phyloP scores from a whole-genome alignment of 2,797 vertebrate species.

The Ctenopoma kingsleyae region DNA sequence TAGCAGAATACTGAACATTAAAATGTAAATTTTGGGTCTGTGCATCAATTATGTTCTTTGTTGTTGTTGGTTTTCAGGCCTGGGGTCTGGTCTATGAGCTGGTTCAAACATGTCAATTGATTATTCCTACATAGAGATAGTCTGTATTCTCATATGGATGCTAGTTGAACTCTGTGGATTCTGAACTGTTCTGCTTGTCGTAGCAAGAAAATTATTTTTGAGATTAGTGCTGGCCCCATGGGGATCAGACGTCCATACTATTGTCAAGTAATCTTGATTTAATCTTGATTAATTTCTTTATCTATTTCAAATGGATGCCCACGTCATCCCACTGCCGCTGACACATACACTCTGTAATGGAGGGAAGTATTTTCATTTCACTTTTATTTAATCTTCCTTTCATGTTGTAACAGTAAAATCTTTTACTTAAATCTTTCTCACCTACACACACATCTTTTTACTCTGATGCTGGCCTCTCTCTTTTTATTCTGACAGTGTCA shows the following conservation, averaged over 20 bases:
- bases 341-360: slow-evolving; percentile 7
- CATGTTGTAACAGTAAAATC: slow-evolving; percentile 18
- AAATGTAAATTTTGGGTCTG: not conserved
- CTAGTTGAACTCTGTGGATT: not conserved
- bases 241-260: not conserved
- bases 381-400: slow-evolving; percentile 38
- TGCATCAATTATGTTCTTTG: not conserved
- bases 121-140: not conserved
- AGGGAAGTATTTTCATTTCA: not conserved
- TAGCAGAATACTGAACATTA: slow-evolving; percentile 6
- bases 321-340: slow-evolving; percentile 8
- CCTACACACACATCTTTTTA: not conserved
- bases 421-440: slow-evolving; percentile 3
- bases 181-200: slow-evolving; percentile 2
- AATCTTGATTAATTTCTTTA: slow-evolving; percentile 15
- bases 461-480: not conserved
- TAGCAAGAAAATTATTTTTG: not conserved
- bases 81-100: slow-evolving; percentile 2
- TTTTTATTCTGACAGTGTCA: slow-evolving; percentile 37
- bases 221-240: not conserved
- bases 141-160: slow-evolving; percentile 12
- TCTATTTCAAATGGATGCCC: not conserved
- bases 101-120: slow-evolving; percentile 18
- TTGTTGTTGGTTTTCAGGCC: not conserved
- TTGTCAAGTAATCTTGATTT: slow-evolving; percentile 28